Base-by-base conservation (phyloP, 2,113 vertebrate genomes). In the Lycocorax pyrrhopterus region DNA sequence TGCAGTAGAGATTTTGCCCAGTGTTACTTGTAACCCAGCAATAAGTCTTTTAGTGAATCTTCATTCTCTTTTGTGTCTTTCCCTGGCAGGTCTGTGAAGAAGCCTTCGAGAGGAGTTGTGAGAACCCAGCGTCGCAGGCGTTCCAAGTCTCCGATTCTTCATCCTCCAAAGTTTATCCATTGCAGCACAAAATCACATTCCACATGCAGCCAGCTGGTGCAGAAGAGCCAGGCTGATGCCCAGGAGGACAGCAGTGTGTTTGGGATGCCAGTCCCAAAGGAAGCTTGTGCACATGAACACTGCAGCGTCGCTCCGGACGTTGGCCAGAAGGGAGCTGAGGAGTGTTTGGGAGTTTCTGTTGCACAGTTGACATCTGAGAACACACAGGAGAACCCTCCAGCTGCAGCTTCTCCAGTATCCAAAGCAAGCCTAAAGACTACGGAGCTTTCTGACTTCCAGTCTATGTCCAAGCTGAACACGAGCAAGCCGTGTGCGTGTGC, bases 61-160 rank as follows among this genome's bases (percentile, higher is more conserved):
- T 80, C 22, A 44, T 44, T 93, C 43, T 46, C 53, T 85, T 82
- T 59, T 84, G 1, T 90, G 1, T 85, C 72, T 90, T 94, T 84
- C 53, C 27, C 8, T 88, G 89, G n/a, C 53, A 99, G 99, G 73
- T 98, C 98, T 75, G 95, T 97, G 82, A 98, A 98, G 96, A 99
- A 99, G 95, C 97, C 99, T 16, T 98, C 98, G 10, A 97, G 99
- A 97, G 99, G 98, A 89, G 95, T 89, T 13, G 97, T 97, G 71
- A 98, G 99, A 96, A 98, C 97, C 30, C 99, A 99, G 96, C 98
- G 99, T 26, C 98, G 99, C 25, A 98, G 99, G 25, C 97, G 99
- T 73, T 99, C 99, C 67, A 99, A 99, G 96, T 99, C 99, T 81
- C 99, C 99, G 7, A 98, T 99, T 89, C 98, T 99, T 87, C 99